Conservation (phyloP, 2,797 vertebrate genomes). For the Emydoidea blandingii region DNA sequence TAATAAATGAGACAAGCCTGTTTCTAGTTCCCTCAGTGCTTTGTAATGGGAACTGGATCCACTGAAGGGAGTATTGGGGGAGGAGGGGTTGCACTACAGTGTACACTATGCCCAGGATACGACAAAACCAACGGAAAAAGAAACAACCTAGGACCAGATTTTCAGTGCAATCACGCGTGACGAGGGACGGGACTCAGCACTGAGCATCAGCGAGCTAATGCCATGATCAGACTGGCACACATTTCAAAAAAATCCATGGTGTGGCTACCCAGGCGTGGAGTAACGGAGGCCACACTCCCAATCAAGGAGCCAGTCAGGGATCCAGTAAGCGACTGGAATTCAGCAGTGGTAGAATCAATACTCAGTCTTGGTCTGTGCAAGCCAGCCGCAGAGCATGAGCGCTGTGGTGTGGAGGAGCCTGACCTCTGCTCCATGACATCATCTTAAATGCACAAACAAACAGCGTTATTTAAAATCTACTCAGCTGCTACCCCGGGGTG, state of each 20-base stretch:
- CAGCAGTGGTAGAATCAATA: slow-evolving; percentile 86
- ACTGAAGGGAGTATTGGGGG: not conserved
- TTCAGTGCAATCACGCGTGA: slow-evolving; percentile 56
- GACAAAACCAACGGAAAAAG: not conserved
- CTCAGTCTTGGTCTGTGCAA: slow-evolving; percentile 92
- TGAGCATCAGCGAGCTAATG: slow-evolving; percentile 90
- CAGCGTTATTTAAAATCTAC: not conserved
- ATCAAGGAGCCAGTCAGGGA: slow-evolving; percentile 91
- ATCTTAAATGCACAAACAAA: slow-evolving; percentile 79
- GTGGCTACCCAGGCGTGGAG: slow-evolving; percentile 91
- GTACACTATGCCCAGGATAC: not conserved
- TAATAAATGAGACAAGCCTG: not conserved
- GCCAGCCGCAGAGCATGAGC: slow-evolving; percentile 91
- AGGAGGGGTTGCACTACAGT: not conserved
- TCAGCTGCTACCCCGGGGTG: not conserved
- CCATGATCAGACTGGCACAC: slow-evolving; percentile 98
- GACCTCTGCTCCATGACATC: slow-evolving; percentile 93
- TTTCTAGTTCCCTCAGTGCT: not conserved
- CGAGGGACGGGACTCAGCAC: not conserved
- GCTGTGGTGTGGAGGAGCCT: slow-evolving; percentile 94
- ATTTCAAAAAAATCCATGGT: slow-evolving; percentile 99
- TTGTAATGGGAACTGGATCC: not conserved
- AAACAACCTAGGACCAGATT: not conserved
- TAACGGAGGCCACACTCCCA: slow-evolving; percentile 83
- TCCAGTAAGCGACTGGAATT: slow-evolving; percentile 86